Percentiles rank a stretch among this genome's conserved stretches.
Evolutionary conservation across 2,797 vertebrate species (phyloP).

Genomic region (Antrozous pallidus): DNA sequence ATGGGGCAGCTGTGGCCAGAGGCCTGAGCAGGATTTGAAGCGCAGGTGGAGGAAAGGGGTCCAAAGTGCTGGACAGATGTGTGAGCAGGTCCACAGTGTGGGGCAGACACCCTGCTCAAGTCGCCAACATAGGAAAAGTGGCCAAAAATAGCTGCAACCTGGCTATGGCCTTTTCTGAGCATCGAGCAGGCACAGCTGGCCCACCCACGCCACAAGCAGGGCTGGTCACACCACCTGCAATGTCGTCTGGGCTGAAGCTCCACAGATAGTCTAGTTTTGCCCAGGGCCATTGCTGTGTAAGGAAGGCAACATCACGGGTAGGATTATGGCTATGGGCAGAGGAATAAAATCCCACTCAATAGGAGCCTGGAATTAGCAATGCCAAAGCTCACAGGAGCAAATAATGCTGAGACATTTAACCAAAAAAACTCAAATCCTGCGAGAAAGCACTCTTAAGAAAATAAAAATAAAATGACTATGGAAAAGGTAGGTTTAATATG

Average conservation of each 20-base stretch:
- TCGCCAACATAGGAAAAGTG: not conserved
- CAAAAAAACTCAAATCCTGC: not conserved
- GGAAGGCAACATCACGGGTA: not conserved
- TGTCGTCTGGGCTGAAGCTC: not conserved
- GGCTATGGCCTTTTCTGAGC: not conserved
- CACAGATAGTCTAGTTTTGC: accelerated
- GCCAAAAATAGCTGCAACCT: not conserved
- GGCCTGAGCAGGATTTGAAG: not conserved
- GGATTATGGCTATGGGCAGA: accelerated
- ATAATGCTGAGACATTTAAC: not conserved
- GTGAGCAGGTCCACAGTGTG: not conserved
- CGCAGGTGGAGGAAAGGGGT: not conserved
- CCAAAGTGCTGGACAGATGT: accelerated
- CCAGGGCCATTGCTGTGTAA: accelerated
- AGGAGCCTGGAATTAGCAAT: not conserved
- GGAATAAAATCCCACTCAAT: not conserved
- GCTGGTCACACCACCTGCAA: not conserved
- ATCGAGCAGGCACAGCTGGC: not conserved
- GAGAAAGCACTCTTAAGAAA: not conserved
- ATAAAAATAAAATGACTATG: not conserved
- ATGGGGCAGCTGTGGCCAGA: not conserved
- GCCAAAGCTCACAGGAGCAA: not conserved
- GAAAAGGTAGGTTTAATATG: not conserved
- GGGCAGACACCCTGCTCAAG: too few species aligned
- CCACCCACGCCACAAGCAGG: not conserved